Percentiles rank a stretch among this genome's conserved stretches.
Evolutionary conservation across 2,888 invertebrate genomes (phyloP).

Genomic region (Nomada ruficornis): DNA sequence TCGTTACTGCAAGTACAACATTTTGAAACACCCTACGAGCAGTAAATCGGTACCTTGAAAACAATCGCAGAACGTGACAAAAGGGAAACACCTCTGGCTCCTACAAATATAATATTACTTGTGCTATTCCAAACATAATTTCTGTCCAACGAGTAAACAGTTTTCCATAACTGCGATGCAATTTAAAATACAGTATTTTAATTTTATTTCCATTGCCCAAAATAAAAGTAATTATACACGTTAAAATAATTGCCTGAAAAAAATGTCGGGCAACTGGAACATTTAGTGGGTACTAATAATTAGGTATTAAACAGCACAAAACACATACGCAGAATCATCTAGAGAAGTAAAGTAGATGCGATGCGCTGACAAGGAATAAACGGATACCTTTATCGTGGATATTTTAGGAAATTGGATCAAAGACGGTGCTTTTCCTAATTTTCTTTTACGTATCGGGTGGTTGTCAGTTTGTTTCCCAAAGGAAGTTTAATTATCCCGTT

Average conservation of each 20-base stretch:
- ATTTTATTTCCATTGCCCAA: no score
- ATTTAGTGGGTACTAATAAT: no score
- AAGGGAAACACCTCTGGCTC: slow-evolving; percentile 6
- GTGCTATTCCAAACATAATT: background rate
- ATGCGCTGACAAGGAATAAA: background rate
- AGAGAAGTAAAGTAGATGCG: background rate
- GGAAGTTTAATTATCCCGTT: slow-evolving; percentile 45
- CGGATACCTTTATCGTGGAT: slow-evolving; percentile 1
- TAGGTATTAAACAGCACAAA: no score
- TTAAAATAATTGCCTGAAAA: no score
- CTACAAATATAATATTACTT: slow-evolving; percentile 19
- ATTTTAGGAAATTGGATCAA: background rate
- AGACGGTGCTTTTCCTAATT: background rate
- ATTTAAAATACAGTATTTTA: slow-evolving; percentile 8
- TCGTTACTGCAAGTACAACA: slow-evolving; percentile 16
- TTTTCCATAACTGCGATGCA: background rate
- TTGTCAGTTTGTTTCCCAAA: slow-evolving; percentile 21
- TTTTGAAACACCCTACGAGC: background rate
- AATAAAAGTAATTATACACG: no score
- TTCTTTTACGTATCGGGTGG: slow-evolving; percentile 2
- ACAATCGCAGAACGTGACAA: slow-evolving; percentile 21
- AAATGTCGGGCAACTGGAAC: no score
- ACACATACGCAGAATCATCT: background rate
- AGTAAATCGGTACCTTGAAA: slow-evolving; percentile 18
- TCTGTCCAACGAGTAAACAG: background rate